phyloP scores from a whole-genome alignment of 2,797 vertebrate genomes.

The Orestias chungarensis region DNA sequence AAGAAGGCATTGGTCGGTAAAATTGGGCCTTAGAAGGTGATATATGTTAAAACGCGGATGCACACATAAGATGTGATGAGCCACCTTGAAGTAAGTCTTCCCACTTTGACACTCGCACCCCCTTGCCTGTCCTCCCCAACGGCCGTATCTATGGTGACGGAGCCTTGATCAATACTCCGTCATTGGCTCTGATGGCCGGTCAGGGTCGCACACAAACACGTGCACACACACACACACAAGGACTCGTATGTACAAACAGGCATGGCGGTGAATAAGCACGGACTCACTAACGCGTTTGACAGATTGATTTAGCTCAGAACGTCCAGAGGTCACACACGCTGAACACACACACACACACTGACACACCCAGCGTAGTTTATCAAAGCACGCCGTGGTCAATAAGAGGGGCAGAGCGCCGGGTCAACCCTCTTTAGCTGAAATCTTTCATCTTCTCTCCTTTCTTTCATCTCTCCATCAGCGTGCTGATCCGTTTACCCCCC shows the following conservation, averaged over 20 bases:
- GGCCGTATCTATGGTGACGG: slow-evolving; percentile 76
- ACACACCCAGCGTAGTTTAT: slow-evolving; percentile 60
- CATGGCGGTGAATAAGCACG: slow-evolving; percentile 76
- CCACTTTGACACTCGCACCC: slow-evolving; percentile 67
- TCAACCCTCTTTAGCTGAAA: slow-evolving; percentile 64
- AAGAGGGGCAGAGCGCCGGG: slow-evolving; percentile 55
- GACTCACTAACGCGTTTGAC: slow-evolving; percentile 66
- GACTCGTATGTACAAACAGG: slow-evolving; percentile 48
- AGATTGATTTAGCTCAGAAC: slow-evolving; percentile 71
- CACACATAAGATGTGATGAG: slow-evolving; percentile 43
- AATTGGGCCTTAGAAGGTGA: no score
- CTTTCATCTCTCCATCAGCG: slow-evolving; percentile 58
- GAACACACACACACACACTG: slow-evolving; percentile 29
- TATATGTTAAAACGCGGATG: no score
- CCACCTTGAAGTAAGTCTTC: slow-evolving; percentile 75
- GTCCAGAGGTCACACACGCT: slow-evolving; percentile 62
- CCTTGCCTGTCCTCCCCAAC: slow-evolving; percentile 68
- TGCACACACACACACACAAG: slow-evolving; percentile 34
- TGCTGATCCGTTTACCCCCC: slow-evolving; percentile 7
- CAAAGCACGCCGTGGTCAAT: slow-evolving; percentile 64
- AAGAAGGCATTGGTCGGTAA: no score
- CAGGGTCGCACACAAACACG: slow-evolving; percentile 65
- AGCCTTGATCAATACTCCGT: slow-evolving; percentile 79
- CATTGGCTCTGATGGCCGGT: slow-evolving; percentile 78
- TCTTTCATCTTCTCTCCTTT: slow-evolving; percentile 65